Conservation (phyloP, 2,113 vertebrate genomes). For the Rhipidura dahli region DNA sequence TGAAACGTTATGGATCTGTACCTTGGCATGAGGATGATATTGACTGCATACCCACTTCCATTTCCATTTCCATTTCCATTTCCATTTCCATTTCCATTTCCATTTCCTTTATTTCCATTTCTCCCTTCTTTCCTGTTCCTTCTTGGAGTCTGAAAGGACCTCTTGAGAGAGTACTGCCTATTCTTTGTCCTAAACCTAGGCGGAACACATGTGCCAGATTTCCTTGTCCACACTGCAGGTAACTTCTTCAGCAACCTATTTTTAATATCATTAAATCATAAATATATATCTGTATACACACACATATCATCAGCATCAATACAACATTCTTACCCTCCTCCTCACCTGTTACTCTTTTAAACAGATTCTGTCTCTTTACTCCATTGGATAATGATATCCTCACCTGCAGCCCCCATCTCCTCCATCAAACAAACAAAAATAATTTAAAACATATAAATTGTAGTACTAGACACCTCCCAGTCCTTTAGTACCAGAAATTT, state of each 20-base stretch:
- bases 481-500: neutral
- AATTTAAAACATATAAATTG: fast-evolving
- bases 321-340: neutral
- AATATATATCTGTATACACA: neutral
- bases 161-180: neutral
- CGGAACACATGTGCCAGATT: neutral
- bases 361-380: neutral
- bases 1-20: neutral
- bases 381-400: neutral
- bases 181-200: neutral
- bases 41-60: neutral
- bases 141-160: neutral
- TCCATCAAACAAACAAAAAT: neutral
- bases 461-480: neutral
- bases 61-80: neutral
- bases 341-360: neutral
- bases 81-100: neutral
- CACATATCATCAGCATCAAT: neutral
- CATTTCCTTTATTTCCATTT: neutral
- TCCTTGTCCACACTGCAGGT: neutral
- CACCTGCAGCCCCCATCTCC: neutral
- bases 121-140: neutral
- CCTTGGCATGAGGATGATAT: neutral
- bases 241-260: neutral
- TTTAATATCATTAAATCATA: neutral